Base-by-base conservation (phyloP, 1,140 invertebrate species). In the Cherax destructor region DNA sequence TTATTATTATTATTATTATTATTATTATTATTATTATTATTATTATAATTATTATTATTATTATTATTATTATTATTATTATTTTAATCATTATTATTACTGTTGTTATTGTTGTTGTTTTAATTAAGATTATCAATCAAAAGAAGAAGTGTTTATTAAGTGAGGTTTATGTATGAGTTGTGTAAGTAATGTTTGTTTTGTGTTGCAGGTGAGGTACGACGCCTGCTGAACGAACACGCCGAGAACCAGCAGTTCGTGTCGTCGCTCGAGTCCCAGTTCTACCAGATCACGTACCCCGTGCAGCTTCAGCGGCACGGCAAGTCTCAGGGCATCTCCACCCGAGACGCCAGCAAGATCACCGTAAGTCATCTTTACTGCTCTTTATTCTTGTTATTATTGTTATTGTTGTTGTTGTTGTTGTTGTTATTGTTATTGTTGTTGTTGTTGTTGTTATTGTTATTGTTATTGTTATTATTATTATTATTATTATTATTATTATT, bases 261-360 rank as follows among this genome's bases (percentile, higher is more conserved):
- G 92, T 98, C 97, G 95, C 98, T 98, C 95, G 97, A 97, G 92
- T 96, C 96, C 79, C 97, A 98, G 95, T 98, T 97, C 94, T 98
- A 98, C 95, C 97, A 98, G 95, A 98, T 99, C 94, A 98, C 98
- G 93, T 98, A 98, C 95, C 98, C 98, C 88, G 97, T 98, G 93
- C 98, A 98, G 95, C 95, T 98, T 94, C 96, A 98, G 90, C 97
- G 98, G 95, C 97, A 98, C 96, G 97, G 98, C 95, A 98, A 98
- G 95, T 80, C 79, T 4, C 97, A 98, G 97, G 98, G 98, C 94
- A 98, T 98, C 94, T 98, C 94, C 47, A 94, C 94, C 30, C 80
- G 94, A 74, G 93, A 95, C 93, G 89, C 93, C 81, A 83, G 77
- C 52, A 91, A 93, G 81, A 87, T 91, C 49, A 52, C 56, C 24